These are phyloP conservation scores for Archips crataeganus DNA, from an alignment of 2,888 invertebrate species.

Conservation along the genomic window DNA sequence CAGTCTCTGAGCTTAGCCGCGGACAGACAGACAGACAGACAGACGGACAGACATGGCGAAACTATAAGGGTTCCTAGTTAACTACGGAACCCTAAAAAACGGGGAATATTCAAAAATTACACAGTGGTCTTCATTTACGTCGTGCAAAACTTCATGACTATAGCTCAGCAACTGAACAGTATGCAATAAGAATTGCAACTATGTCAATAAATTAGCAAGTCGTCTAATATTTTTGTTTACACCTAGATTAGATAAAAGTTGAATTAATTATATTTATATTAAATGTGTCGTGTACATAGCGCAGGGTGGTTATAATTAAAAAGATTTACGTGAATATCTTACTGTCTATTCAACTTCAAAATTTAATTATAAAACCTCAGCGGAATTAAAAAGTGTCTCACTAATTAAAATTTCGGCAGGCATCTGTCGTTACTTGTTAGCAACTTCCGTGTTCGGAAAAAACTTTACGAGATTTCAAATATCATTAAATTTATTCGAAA, in stretches of 20 bases:
- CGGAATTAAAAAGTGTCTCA: constrained; percentile 52
- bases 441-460: constrained; percentile 52
- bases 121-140: no score
- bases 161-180: neutral
- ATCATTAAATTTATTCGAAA: constrained; percentile 7
- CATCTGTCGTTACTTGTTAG: constrained; percentile 55
- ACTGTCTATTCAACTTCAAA: neutral
- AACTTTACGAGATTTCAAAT: constrained; percentile 12
- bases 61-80: no score
- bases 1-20: no score
- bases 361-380: neutral
- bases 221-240: no score
- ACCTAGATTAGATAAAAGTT: neutral
- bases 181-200: neutral
- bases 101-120: no score
- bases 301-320: neutral
- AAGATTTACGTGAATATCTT: neutral
- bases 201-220: neutral
- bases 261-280: neutral
- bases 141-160: no score
- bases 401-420: constrained; percentile 63
- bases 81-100: no score
- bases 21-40: no score
- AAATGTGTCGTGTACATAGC: neutral
- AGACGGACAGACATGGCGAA: no score